These are phyloP conservation scores for Oxystoma pomonae DNA, from an alignment of 2,888 invertebrate species.

Conservation along the genomic window DNA sequence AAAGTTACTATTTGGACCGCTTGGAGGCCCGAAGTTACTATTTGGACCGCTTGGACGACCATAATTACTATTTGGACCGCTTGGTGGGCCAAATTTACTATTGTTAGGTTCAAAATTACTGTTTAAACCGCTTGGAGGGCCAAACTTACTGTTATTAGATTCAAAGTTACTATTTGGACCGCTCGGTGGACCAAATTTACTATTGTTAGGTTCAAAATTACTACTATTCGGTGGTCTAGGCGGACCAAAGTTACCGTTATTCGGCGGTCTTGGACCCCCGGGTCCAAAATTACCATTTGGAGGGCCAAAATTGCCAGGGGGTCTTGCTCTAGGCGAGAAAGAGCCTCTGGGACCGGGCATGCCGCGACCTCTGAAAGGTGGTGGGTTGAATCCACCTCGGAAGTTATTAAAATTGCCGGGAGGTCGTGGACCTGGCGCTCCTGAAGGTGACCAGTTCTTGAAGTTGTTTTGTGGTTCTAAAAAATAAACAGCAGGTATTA, in stretches of 20 bases:
- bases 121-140: neutral
- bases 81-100: neutral
- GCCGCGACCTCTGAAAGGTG: conserved; percentile 8
- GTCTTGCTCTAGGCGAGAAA: neutral
- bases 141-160: neutral
- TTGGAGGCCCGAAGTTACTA: neutral
- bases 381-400: conserved; percentile 20
- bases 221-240: neutral
- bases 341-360: neutral
- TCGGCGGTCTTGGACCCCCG: neutral
- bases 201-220: too few species aligned
- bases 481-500: too few species aligned
- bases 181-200: neutral
- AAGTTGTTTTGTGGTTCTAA: conserved; percentile 16
- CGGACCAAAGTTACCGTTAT: neutral
- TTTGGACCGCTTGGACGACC: neutral
- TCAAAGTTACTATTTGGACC: neutral
- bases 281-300: neutral
- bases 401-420: conserved; percentile 39
- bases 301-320: neutral
- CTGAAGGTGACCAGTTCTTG: conserved; percentile 35
- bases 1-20: neutral
- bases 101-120: neutral
- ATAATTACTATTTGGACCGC: neutral
- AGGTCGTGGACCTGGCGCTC: conserved; percentile 34